Percentiles rank a stretch among this genome's conserved stretches.
phyloP scores from a whole-genome alignment of 2,888 invertebrate genomes.

The Trachelus troglodyta region DNA sequence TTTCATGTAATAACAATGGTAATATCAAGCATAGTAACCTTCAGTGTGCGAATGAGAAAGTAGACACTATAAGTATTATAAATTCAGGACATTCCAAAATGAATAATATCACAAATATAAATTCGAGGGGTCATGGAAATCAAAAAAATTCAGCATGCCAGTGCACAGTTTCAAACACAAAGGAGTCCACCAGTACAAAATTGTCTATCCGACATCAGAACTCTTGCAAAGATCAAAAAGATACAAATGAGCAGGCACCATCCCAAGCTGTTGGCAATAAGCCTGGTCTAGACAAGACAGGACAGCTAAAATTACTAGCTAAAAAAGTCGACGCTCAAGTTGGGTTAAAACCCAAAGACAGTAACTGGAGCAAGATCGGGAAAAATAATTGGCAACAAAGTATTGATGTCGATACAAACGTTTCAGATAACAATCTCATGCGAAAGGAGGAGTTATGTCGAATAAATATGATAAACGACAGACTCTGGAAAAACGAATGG shows the following conservation, averaged over 20 bases:
- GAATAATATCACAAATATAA: conserved; percentile 24
- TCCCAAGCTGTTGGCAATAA: conserved; percentile 21
- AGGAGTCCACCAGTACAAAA: too few species aligned
- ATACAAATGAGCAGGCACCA: conserved; percentile 16
- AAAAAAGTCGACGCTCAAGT: conserved; percentile 31
- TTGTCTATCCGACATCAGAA: too few species aligned
- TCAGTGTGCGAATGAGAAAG: conserved; percentile 24
- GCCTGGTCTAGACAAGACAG: conserved; percentile 31
- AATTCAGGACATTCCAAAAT: conserved; percentile 14
- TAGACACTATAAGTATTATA: conserved; percentile 15
- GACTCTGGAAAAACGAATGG: conserved; percentile 61
- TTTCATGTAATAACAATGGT: conserved; percentile 25
- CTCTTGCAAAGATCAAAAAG: conserved; percentile 24
- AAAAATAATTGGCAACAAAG: conserved; percentile 12
- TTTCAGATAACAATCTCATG: conserved; percentile 19
- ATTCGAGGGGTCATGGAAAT: conserved; percentile 9
- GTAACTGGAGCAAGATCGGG: conserved; percentile 26
- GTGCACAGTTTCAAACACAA: too few species aligned
- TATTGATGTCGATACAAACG: conserved; percentile 14
- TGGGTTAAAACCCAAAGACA: conserved; percentile 27
- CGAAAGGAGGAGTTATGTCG: conserved; percentile 38
- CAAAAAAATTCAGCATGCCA: neutral
- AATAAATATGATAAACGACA: conserved; percentile 60
- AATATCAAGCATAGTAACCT: conserved; percentile 24
- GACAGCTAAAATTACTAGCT: conserved; percentile 22